Conservation (phyloP, 2,888 invertebrate genomes). For the Prostheceraeus crozeri region DNA sequence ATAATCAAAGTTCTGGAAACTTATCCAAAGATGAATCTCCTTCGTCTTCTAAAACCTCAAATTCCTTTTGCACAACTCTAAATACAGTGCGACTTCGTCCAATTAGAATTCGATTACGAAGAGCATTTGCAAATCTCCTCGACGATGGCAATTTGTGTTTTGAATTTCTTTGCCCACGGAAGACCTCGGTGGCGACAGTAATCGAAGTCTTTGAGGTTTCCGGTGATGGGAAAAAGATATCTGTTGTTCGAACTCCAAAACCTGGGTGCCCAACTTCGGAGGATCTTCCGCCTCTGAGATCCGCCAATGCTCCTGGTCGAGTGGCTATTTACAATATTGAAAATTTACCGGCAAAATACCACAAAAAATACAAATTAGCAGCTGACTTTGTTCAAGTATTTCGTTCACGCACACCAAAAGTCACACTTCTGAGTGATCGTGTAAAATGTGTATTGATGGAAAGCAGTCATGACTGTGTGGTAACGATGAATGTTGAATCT, state of each 20-base stretch:
- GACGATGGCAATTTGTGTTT: neutral
- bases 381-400: constrained; percentile 76
- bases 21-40: too few relatives aligned
- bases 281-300: too few relatives aligned
- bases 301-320: neutral
- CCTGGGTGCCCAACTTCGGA: neutral
- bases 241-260: constrained; percentile 1
- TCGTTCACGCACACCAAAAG: constrained; percentile 82
- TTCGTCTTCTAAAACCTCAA: too few relatives aligned
- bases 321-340: too few relatives aligned
- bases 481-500: too few relatives aligned
- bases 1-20: too few relatives aligned
- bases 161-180: too few relatives aligned
- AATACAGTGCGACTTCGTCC: too few relatives aligned
- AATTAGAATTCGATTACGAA: neutral
- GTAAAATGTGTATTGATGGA: constrained; percentile 90
- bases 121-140: neutral
- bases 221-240: neutral
- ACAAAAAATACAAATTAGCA: constrained; percentile 32
- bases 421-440: constrained; percentile 73
- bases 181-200: too few relatives aligned
- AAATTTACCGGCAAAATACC: constrained; percentile 1
- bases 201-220: neutral
- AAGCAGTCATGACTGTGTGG: constrained; percentile 62
- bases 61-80: too few relatives aligned